Evolutionary conservation across 2,797 vertebrate species (phyloP).

Genomic region (Chelonia mydas): DNA sequence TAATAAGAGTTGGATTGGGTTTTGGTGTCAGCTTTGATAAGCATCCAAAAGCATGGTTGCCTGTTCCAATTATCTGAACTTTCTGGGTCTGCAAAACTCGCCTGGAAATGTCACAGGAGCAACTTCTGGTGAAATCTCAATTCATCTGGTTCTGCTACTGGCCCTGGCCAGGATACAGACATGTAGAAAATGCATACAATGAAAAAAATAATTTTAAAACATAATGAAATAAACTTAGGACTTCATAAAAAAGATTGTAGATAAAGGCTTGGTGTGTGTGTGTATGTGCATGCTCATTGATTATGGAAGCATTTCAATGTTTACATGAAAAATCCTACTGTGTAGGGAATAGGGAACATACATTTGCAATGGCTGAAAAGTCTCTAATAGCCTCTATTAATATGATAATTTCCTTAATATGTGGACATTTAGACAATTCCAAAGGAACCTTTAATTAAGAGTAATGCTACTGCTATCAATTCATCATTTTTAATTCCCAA

Average conservation of each 20-base stretch:
- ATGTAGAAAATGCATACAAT: not conserved
- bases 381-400: not conserved
- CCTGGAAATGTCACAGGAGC: not conserved
- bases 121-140: not conserved
- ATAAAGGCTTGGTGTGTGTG: not conserved
- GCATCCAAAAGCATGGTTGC: not conserved
- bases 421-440: constrained; percentile 21
- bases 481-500: not conserved
- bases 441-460: not conserved
- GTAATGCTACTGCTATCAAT: not conserved
- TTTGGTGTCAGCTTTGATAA: constrained; percentile 9
- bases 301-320: not conserved
- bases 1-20: not conserved
- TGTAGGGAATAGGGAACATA: not conserved
- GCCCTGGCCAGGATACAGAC: not conserved
- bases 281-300: not conserved
- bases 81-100: not conserved
- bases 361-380: not conserved
- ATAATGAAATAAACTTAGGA: not conserved
- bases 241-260: not conserved
- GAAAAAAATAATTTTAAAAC: not conserved
- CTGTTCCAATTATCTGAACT: not conserved
- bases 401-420: not conserved
- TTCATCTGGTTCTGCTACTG: not conserved
- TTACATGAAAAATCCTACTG: not conserved